phyloP scores from a whole-genome alignment of 2,113 vertebrate species.

The Rana temporaria region DNA sequence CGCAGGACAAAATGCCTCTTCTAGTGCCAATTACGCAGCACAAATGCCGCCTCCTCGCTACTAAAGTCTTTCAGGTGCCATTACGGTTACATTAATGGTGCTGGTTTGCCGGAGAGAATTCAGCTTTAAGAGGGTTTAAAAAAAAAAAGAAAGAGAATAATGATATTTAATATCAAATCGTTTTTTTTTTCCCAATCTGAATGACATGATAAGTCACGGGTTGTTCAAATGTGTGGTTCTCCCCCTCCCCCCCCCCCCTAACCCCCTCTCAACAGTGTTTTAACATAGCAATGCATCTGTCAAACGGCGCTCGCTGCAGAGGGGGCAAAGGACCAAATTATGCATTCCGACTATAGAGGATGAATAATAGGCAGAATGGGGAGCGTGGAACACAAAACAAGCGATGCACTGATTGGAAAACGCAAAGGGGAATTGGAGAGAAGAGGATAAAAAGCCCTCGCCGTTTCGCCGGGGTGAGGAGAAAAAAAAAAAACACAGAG shows the following conservation, averaged over 20 bases:
- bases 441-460: constrained; percentile 6
- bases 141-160: not conserved
- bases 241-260: too few species aligned
- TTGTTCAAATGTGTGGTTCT: not conserved
- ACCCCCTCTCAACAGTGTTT: constrained; percentile 16
- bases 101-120: not conserved
- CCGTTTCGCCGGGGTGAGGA: not conserved
- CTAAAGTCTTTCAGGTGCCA: constrained; percentile 4
- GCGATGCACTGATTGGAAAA: constrained; percentile 43
- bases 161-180: constrained; percentile 12
- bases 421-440: not conserved
- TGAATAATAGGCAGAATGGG: constrained; percentile 37
- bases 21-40: constrained; percentile 14
- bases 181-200: constrained; percentile 10
- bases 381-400: constrained; percentile 12
- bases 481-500: not conserved
- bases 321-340: constrained; percentile 29
- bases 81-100: not conserved
- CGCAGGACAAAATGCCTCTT: not conserved
- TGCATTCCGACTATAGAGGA: constrained; percentile 14
- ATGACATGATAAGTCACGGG: not conserved
- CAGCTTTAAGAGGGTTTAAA: constrained; percentile 13
- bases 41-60: not conserved
- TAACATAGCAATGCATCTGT: constrained; percentile 4
- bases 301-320: not conserved